These are phyloP conservation scores for Pseudococcus jackbeardsleyi DNA, from an alignment of 2,888 invertebrate species.

Conservation along the genomic window DNA sequence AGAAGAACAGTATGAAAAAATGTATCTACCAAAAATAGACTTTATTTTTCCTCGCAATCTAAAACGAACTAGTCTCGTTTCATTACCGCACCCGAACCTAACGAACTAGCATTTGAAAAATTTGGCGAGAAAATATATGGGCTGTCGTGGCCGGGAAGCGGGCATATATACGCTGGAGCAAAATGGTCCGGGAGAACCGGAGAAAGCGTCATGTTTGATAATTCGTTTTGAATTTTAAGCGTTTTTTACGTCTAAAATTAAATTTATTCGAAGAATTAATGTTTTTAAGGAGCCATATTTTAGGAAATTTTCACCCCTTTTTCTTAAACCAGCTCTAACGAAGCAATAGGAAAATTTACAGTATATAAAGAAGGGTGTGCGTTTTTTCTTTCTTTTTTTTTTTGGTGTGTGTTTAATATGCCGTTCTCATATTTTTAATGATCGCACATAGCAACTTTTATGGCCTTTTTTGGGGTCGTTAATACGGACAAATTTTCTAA, in stretches of 20 bases:
- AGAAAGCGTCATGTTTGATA: constrained; percentile 22
- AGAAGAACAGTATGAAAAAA: no score
- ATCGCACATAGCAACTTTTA: constrained; percentile 34
- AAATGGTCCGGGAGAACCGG: background rate
- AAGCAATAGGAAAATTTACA: background rate
- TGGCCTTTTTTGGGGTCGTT: background rate
- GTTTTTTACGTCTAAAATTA: constrained; percentile 35
- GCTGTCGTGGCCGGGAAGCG: constrained; percentile 33
- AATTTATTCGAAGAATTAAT: constrained; percentile 49
- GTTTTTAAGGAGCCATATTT: constrained; percentile 24
- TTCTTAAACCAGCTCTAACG: background rate
- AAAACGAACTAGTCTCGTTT: constrained; percentile 4
- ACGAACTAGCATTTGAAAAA: background rate
- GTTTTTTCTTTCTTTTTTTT: background rate
- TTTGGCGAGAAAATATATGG: background rate
- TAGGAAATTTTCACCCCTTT: constrained; percentile 46
- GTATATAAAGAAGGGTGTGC: constrained; percentile 23
- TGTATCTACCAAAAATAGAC: no score
- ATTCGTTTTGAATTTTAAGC: constrained; percentile 42
- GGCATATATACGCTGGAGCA: background rate
- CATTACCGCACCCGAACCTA: background rate
- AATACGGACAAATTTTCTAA: constrained; percentile 30
- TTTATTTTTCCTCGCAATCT: no score
- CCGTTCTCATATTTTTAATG: constrained; percentile 45
- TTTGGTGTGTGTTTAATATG: constrained; percentile 15